These are phyloP conservation scores for Morpho helenor DNA, from an alignment of 2,888 invertebrate species.

Conservation along the genomic window DNA sequence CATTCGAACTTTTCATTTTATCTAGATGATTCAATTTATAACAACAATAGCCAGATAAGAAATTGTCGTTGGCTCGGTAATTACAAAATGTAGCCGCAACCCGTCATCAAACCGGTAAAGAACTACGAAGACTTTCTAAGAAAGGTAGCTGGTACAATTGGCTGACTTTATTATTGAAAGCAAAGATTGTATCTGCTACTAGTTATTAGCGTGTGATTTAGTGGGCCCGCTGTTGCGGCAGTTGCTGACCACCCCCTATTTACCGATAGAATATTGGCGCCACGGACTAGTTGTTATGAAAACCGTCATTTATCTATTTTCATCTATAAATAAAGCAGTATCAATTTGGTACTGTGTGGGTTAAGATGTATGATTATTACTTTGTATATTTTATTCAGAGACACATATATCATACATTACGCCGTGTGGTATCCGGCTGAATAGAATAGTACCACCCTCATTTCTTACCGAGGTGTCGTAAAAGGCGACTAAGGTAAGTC, in stretches of 20 bases:
- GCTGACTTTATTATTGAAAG: constrained; percentile 72
- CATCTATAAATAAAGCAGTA: constrained; percentile 19
- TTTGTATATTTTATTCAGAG: no score
- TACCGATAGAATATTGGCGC: constrained; percentile 52
- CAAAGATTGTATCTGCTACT: constrained; percentile 65
- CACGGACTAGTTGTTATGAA: constrained; percentile 33
- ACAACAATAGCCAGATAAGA: constrained; percentile 36
- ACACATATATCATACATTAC: no score
- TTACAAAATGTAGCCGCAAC: constrained; percentile 43
- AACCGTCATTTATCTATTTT: constrained; percentile 34
- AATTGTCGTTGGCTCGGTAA: constrained; percentile 57
- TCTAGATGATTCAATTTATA: constrained; percentile 39
- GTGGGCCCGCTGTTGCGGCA: constrained; percentile 42
- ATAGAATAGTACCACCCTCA: no score
- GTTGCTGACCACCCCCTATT: constrained; percentile 58
- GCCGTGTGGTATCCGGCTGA: no score
- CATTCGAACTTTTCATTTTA: constrained; percentile 32
- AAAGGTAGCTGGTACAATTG: constrained; percentile 58
- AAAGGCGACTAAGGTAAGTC: no score
- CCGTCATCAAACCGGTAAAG: constrained; percentile 53
- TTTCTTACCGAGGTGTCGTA: no score
- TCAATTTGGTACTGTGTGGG: no score
- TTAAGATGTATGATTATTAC: no score
- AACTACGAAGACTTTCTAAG: constrained; percentile 60
- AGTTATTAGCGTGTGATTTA: constrained; percentile 75